Base-by-base conservation (phyloP, 2,797 vertebrate genomes). In the Heteromormyrus szaboi region DNA sequence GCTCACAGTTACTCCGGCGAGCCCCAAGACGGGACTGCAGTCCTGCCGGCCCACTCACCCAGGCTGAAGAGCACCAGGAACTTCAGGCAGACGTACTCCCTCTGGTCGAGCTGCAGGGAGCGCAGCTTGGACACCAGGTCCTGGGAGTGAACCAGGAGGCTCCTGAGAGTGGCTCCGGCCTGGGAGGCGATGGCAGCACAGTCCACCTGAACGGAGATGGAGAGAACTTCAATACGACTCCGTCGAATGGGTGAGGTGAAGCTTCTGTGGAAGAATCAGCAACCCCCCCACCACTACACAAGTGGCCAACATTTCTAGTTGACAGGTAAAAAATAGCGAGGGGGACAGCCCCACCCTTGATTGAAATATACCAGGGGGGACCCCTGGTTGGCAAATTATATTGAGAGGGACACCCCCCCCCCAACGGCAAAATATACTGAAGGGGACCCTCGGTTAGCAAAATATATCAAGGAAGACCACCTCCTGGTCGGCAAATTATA, bases 1-100 rank as follows among this genome's bases (percentile, higher is more conserved):
- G 14, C 37, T 79, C 19, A 44, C 37, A 79, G 37, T 68, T 1
- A 33, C 29, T 14, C 65, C 9, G 11, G 3, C 4, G 65, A 68
- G 1, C 9, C 29, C 22, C 29, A 9, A 65, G n/a, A 29, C 25
- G 9, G 9, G 1, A 7, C 7, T 65, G 9, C 2, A 3, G 12
- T 37, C 17, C 68, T 41, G 9, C 46, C 3, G n/a, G 19, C 19
- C n/a, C 37, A 96, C 98, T 96, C 95, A 99, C 98, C 98, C 93
- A 98, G 95, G 94, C 98, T 99, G 94, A 99, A 99, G 85, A 99
- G 97, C 93, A 99, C 98, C 94, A 99, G 94, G 95, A 99, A 99
- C 95, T 99, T 99, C 94, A 99, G 97, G 95, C 98, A 99, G 90
- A 99, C 98, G 12, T 99, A 99, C 93, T 99, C 98, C 92, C 98